phyloP scores from a whole-genome alignment of 2,797 vertebrate species.

The Macrochelys suwanniensis region DNA sequence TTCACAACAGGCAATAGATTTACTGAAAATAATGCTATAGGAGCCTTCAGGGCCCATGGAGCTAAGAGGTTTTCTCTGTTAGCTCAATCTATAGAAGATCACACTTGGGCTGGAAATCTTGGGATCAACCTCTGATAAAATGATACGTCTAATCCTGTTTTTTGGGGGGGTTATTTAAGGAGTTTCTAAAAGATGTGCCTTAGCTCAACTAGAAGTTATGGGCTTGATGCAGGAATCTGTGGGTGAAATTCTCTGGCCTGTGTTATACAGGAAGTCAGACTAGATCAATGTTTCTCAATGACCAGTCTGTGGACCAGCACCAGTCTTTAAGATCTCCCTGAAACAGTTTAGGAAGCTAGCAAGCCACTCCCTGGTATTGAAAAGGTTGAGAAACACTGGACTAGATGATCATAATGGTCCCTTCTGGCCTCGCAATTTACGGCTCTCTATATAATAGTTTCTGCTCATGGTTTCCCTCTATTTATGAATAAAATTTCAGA shows the following conservation, averaged over 20 bases:
- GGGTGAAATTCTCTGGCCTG: not conserved
- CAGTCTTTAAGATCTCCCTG: not conserved
- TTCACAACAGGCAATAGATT: not conserved
- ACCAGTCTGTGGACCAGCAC: rapidly evolving
- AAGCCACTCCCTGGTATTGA: not conserved
- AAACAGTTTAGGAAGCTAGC: not conserved
- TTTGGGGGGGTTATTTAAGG: too few species aligned
- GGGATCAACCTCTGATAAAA: not conserved
- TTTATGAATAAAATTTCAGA: not conserved
- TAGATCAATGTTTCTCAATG: not conserved
- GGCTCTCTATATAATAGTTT: not conserved
- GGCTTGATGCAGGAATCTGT: not conserved
- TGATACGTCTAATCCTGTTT: not conserved
- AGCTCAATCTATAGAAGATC: not conserved
- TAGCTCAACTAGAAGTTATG: not conserved
- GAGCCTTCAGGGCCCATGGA: not conserved
- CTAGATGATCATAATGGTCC: too few species aligned
- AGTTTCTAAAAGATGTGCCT: not conserved
- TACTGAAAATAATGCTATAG: not conserved
- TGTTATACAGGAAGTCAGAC: not conserved
- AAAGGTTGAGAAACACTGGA: not conserved
- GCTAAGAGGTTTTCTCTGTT: too few species aligned
- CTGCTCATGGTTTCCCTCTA: not conserved
- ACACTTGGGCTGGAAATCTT: not conserved
- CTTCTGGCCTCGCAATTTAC: not conserved